Evolutionary conservation across 2,113 vertebrate species (phyloP), one percentile per base, ranked within the genome.

Genomic region (Muntiacus reevesi): DNA sequence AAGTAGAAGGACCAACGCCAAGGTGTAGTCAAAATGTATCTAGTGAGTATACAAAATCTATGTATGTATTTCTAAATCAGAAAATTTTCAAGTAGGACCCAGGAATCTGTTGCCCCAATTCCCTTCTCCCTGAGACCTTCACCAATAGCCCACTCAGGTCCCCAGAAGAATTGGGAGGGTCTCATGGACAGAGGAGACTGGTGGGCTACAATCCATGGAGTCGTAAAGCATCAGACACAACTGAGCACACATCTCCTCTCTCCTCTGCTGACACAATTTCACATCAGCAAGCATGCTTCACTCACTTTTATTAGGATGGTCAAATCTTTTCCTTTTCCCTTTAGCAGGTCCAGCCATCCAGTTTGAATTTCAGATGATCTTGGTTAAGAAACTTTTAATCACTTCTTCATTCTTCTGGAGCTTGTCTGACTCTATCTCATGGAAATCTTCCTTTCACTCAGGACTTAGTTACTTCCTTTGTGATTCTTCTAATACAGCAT

Each of bases 261-360:
- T 40, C 5, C 19, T 30, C 55, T 62, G 9, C 40, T 36, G 4
- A 64, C 8, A 30, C 3, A 1, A 3, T 13, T 23, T 13, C 76
- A 71, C n/a, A n/a, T 9, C 45, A 13, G 0, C 17, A 54, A 40
- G 19, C 4, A 0, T 17, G 7, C 36, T 62, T 36, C n/a, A 54
- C 6, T 27, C 28, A 11, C 33, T 50, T 13, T 50, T 14, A 23
- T n/a, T 54, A 8, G 12, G 4, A 27, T 40, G 36, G 7, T 25
- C 28, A 52, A 21, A 33, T n/a, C n/a, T 74, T 36, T 64, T 16
- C 71, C 13, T 36, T 82, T 91, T 59, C 50, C 74, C 40, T 17
- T 67, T 74, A 33, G 36, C 2, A 2, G 19, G n/a, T 71, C 43
- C 25, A 55, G 43, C 36, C 33, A 33, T 88, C n/a, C 54, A 28